Percentiles rank a stretch among this genome's conserved stretches.
Conservation (phyloP, 2,113 vertebrate genomes). For the Turdus rufiventris region DNA sequence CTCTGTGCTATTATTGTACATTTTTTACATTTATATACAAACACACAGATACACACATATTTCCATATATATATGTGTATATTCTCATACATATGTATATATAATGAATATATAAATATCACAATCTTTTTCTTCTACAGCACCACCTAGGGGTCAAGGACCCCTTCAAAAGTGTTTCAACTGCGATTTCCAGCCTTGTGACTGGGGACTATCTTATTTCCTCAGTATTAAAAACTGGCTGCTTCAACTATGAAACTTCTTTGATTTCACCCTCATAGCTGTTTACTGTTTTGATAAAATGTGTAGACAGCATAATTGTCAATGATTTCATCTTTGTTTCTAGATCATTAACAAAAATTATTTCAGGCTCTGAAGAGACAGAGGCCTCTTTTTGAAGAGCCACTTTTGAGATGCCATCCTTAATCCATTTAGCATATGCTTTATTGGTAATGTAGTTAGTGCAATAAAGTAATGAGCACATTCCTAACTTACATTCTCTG, state of each 20-base stretch:
- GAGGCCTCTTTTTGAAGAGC: background rate
- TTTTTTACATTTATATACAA: background rate
- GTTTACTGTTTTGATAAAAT: background rate
- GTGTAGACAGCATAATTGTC: background rate
- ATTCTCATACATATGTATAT: background rate
- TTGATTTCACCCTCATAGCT: background rate
- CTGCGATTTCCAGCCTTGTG: background rate
- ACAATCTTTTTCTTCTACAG: background rate
- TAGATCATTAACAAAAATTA: background rate
- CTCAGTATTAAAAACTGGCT: background rate
- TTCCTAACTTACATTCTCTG: background rate
- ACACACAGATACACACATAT: background rate
- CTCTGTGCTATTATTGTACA: background rate
- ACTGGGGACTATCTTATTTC: background rate
- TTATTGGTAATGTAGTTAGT: background rate
- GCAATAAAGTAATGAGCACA: background rate
- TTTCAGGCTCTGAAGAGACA: background rate
- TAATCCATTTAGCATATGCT: background rate
- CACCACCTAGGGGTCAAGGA: background rate
- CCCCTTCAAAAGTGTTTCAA: background rate
- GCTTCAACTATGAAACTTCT: background rate
- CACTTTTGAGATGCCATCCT: background rate
- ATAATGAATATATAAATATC: background rate
- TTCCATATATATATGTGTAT: background rate
- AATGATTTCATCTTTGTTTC: background rate